These are phyloP conservation scores for Dendrolimus houi DNA, from an alignment of 2,888 invertebrate genomes.

Conservation along the genomic window DNA sequence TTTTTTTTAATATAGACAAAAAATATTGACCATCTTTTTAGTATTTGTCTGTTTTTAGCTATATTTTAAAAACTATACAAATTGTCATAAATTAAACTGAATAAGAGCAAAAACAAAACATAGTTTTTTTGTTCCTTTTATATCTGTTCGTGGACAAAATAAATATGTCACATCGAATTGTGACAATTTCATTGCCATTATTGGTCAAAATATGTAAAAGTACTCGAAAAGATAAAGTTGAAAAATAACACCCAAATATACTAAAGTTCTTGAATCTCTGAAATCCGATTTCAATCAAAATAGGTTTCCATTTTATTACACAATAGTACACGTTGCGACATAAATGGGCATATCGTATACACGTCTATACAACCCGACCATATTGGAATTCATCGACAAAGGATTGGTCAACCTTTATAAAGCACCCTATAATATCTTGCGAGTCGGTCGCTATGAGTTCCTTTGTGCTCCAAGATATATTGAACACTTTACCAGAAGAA, in stretches of 20 bases:
- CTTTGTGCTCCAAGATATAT: slow-evolving; percentile 19
- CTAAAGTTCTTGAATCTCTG: background rate
- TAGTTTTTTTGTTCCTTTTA: too few species aligned
- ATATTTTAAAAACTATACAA: too few species aligned
- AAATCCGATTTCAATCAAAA: background rate
- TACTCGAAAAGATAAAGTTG: too few species aligned
- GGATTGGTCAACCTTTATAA: slow-evolving; percentile 61
- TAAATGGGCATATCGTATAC: slow-evolving; percentile 39
- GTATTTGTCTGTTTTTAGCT: too few species aligned
- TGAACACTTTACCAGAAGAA: slow-evolving; percentile 2
- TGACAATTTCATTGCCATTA: too few species aligned
- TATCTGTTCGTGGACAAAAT: too few species aligned
- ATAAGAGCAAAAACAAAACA: too few species aligned
- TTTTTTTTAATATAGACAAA: too few species aligned
- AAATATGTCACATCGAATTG: too few species aligned
- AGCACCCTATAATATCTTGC: slow-evolving; percentile 26
- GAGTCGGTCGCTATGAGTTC: slow-evolving; percentile 23
- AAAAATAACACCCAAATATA: slow-evolving; percentile 5
- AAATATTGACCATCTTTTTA: too few species aligned
- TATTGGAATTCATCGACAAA: slow-evolving; percentile 67
- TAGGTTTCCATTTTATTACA: slow-evolving; percentile 2
- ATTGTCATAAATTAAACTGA: too few species aligned
- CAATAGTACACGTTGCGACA: slow-evolving; percentile 18
- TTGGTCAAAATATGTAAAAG: too few species aligned
- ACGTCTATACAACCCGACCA: slow-evolving; percentile 46